Percentiles rank a stretch among this genome's conserved stretches.
Conservation (phyloP, 2,888 invertebrate species). For the Cheilosia pagana region DNA sequence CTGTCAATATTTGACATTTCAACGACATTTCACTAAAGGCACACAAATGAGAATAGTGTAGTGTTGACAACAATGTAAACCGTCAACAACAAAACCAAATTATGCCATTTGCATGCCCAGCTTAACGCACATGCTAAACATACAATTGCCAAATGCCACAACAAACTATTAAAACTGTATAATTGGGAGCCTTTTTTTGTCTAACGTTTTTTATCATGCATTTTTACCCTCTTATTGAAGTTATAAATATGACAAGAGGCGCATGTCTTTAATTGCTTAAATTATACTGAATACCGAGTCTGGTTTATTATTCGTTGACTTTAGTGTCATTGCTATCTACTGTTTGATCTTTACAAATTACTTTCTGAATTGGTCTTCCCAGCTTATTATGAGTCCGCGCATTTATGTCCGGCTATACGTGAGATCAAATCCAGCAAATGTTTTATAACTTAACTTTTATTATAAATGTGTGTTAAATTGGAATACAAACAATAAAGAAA, state of each 20-base stretch:
- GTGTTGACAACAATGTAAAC: background rate
- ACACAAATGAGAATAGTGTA: no score
- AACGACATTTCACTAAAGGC: no score
- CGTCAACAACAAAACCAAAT: background rate
- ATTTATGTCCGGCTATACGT: no score
- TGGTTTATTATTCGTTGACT: background rate
- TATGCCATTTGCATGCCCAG: background rate
- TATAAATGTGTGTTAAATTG: no score
- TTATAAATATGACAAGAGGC: background rate
- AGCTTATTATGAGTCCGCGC: background rate
- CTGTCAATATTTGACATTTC: no score
- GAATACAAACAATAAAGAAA: no score
- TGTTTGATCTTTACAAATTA: background rate
- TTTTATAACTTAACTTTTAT: no score
- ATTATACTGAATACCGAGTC: background rate
- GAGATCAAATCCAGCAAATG: no score
- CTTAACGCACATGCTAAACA: background rate
- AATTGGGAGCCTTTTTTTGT: background rate
- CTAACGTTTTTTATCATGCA: background rate
- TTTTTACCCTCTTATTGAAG: background rate
- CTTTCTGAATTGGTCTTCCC: background rate
- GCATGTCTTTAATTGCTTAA: background rate
- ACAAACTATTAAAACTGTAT: background rate
- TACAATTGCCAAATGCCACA: background rate
- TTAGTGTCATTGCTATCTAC: background rate